Evolutionary conservation across 2,888 invertebrate genomes (phyloP), one percentile per base, ranked within the genome.

Genomic region (Cheilosia soror): DNA sequence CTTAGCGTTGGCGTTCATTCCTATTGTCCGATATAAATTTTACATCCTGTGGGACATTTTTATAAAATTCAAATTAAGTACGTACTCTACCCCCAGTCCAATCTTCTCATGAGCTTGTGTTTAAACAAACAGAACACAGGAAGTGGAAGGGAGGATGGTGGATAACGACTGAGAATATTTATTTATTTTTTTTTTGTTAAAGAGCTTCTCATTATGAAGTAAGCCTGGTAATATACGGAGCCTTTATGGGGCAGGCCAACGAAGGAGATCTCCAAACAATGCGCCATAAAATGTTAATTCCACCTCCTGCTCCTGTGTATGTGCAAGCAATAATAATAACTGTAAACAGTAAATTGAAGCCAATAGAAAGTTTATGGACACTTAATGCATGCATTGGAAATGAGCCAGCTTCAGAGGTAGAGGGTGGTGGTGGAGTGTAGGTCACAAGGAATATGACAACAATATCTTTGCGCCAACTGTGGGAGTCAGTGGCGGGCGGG

Each of bases 301-400:
- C 62, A 55, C 33, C 68, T 72, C 77, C 53, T 47, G 13, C 62
- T 13, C 3, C 51, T 20, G 31, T 47, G 25, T 31, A 25, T 31
- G 47, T 63, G 47, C 33, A 44, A 33, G 55, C 49, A 79, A 79
- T 84, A 83, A 79, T 69, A 79, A 84, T 84, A 84, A 84, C 83
- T 79, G 83, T 84, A 73, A 84, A 75, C 83, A 84, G 79, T 73
- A 75, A 84, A 84, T 79, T 79, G 79, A 75, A 68, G 69, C 63
- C 83, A 84, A 84, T 84, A 84, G 83, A 84, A 84, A 75, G 83
- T 84, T 84, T 84, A 84, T 84, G 79, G 83, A 84, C 79, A 73
- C 83, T 84, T 79, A 79, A 69, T 75, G 73, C 68, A 75, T 79
- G 79, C 79, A 84, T 75, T 79, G 68, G 73, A 73, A 62, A 69